A percentile compares a stretch with the other conserved stretches of the same genome.
Evolutionary conservation across 1,140 invertebrate species (phyloP).

Genomic region (Lasaia peninsularis): DNA sequence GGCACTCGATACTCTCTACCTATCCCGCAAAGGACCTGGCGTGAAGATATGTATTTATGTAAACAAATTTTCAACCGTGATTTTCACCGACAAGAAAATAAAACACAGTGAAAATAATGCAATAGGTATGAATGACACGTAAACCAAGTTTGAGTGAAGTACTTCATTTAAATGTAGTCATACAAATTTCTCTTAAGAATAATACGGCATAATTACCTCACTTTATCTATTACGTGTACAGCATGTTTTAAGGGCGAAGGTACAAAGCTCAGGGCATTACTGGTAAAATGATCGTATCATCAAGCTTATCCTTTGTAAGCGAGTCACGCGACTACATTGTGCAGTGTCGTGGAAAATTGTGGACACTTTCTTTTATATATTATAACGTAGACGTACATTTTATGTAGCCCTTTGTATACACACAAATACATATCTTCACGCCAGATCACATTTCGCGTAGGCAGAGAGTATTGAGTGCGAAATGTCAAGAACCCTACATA

Average conservation of each 20-base stretch:
- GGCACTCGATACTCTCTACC: too few species aligned
- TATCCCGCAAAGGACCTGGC: too few species aligned
- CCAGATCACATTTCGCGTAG: too few species aligned
- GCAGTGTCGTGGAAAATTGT: slow-evolving; percentile 23
- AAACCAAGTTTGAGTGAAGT: too few species aligned
- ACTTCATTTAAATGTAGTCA: neutral
- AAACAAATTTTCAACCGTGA: neutral
- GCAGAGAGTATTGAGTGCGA: too few species aligned
- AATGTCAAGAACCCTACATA: too few species aligned
- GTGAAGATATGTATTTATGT: too few species aligned
- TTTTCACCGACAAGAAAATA: slow-evolving; percentile 2
- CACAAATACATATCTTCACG: too few species aligned
- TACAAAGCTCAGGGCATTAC: slow-evolving; percentile 17
- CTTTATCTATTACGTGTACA: slow-evolving; percentile 7
- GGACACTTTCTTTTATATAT: slow-evolving; percentile 7
- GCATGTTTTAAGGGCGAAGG: slow-evolving; percentile 1
- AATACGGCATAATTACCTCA: neutral
- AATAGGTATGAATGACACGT: too few species aligned
- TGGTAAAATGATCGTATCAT: slow-evolving; percentile 24
- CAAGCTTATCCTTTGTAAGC: slow-evolving; percentile 26
- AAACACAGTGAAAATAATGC: too few species aligned
- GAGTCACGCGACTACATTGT: slow-evolving; percentile 24
- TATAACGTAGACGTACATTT: neutral
- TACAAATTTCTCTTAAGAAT: slow-evolving; percentile 10
- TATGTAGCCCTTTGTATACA: neutral